A percentile compares a stretch with the other conserved stretches of the same genome.
phyloP scores from a whole-genome alignment of 2,113 vertebrate species.

The Tetrax tetrax region DNA sequence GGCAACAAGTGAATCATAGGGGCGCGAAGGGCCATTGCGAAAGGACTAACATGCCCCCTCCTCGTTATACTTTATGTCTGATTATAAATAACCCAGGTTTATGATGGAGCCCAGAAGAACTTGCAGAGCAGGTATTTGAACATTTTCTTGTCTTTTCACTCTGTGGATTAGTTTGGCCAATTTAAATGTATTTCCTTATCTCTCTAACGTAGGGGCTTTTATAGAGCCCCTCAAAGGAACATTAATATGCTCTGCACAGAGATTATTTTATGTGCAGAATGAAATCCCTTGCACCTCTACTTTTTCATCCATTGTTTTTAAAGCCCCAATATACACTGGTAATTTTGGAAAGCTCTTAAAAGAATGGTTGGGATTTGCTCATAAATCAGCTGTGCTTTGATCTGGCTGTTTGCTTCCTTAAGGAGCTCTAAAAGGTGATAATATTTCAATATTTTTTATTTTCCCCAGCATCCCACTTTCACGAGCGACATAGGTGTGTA shows the following conservation, averaged over 20 bases:
- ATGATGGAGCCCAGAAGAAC: not conserved
- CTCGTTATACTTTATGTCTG: not conserved
- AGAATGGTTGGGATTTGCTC: slow-evolving; percentile 32
- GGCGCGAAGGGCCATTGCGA: not conserved
- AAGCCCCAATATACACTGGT: not conserved
- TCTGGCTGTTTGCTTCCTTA: not conserved
- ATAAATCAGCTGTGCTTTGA: slow-evolving; percentile 14
- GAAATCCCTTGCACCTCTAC: slow-evolving; percentile 25
- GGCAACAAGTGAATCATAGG: not conserved
- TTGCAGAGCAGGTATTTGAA: not conserved
- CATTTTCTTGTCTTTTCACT: slow-evolving; percentile 2
- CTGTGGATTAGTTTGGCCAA: slow-evolving; percentile 19
- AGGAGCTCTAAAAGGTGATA: not conserved
- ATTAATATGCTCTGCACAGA: not conserved
- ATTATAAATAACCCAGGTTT: not conserved
- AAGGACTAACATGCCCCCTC: not conserved
- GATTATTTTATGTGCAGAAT: slow-evolving; percentile 26
- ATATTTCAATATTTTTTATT: not conserved
- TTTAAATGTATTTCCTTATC: slow-evolving; percentile 27
- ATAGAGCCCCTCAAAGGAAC: slow-evolving; percentile 41
- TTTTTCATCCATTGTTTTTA: slow-evolving; percentile 31
- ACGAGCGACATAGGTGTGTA: not conserved
- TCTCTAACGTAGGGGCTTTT: not conserved
- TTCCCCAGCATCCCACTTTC: not conserved
- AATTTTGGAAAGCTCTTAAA: slow-evolving; percentile 27